Evolutionary conservation across 2,113 vertebrate species (phyloP).

Genomic region (Euleptes europaea): DNA sequence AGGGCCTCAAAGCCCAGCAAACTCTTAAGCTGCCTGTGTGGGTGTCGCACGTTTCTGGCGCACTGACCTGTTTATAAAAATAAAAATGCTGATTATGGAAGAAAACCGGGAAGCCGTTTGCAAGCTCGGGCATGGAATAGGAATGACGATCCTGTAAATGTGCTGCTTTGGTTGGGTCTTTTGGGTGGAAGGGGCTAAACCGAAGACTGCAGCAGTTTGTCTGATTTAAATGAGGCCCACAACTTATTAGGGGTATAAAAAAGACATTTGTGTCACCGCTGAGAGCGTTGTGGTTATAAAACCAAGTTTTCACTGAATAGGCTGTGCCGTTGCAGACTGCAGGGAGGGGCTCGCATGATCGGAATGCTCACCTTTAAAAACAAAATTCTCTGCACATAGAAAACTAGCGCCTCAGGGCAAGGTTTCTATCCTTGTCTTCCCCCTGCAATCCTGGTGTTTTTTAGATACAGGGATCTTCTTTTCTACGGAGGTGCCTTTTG

Average conservation of each 20-base stretch:
- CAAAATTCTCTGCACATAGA: no score
- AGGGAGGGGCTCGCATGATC: no score
- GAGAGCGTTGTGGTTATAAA: background rate
- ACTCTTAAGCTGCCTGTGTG: background rate
- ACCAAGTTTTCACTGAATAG: no score
- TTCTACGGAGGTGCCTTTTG: no score
- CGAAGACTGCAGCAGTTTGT: background rate
- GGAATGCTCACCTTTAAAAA: no score
- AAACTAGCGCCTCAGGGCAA: no score
- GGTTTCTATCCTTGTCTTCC: no score
- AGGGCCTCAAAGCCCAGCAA: slow-evolving; percentile 26
- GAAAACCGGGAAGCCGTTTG: background rate
- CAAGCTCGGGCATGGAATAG: slow-evolving; percentile 9
- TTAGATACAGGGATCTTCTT: no score
- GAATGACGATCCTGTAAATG: no score
- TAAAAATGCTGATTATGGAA: slow-evolving; percentile 30
- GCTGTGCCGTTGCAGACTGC: no score
- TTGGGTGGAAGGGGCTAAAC: background rate
- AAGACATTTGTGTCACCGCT: no score
- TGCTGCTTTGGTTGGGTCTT: background rate
- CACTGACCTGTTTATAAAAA: slow-evolving; percentile 23
- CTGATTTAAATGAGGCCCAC: background rate
- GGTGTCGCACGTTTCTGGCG: background rate
- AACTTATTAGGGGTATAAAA: background rate
- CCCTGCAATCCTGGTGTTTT: no score